phyloP scores from a whole-genome alignment of 1,140 invertebrate species.

The Drosophila hydei region DNA sequence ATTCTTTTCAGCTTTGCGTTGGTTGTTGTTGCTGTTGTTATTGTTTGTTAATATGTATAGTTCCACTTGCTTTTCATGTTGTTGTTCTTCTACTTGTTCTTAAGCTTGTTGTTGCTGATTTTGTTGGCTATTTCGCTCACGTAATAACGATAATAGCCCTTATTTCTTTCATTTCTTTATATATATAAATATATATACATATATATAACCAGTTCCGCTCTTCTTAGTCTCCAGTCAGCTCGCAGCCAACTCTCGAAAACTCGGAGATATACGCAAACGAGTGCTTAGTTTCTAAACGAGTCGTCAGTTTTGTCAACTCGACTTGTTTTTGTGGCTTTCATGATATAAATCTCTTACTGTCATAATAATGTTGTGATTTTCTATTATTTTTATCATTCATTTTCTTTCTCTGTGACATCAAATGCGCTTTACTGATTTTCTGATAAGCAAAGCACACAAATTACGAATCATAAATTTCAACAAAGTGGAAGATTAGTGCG shows the following conservation, averaged over 20 bases:
- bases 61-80: slow-evolving; percentile 26
- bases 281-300: slow-evolving; percentile 23
- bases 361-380: slow-evolving; percentile 30
- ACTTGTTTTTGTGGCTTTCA: slow-evolving; percentile 17
- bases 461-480: slow-evolving; percentile 34
- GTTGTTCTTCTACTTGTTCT: slow-evolving; percentile 3
- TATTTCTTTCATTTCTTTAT: slow-evolving; percentile 51
- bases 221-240: not conserved
- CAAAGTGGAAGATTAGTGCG: slow-evolving; percentile 27
- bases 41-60: slow-evolving; percentile 56
- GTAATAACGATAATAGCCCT: slow-evolving; percentile 58
- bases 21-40: slow-evolving; percentile 41
- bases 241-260: not conserved
- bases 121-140: slow-evolving; percentile 57
- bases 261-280: slow-evolving; percentile 11
- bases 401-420: slow-evolving; percentile 34
- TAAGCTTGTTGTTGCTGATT: slow-evolving; percentile 31
- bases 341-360: slow-evolving; percentile 38
- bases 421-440: slow-evolving; percentile 62
- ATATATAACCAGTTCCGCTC: slow-evolving; percentile 23
- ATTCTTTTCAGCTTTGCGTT: slow-evolving; percentile 1
- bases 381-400: slow-evolving; percentile 9
- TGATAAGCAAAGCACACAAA: slow-evolving; percentile 43
- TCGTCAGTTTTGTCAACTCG: slow-evolving; percentile 8
- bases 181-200: not conserved